Conservation (phyloP, 2,888 invertebrate species). For the Escarpia spicata region DNA sequence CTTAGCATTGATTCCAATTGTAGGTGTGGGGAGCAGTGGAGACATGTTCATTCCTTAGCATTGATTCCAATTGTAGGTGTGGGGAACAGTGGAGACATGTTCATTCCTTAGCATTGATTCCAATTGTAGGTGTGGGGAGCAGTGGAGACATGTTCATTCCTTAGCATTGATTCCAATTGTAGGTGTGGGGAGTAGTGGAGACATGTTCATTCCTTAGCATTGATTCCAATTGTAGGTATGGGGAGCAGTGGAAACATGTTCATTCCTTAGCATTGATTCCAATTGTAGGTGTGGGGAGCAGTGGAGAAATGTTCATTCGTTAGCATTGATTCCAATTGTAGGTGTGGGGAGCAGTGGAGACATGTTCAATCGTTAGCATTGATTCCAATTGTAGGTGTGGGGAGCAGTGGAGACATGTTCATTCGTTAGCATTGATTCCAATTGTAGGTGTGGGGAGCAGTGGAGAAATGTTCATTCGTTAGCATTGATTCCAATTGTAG, state of each 20-base stretch:
- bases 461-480: background rate
- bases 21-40: conserved; percentile 22
- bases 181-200: conserved; percentile 21
- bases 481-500: background rate
- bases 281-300: background rate
- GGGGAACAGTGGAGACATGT: background rate
- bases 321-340: background rate
- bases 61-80: background rate
- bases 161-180: background rate
- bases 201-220: background rate
- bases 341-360: conserved; percentile 18
- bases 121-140: background rate
- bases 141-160: background rate
- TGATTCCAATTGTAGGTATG: background rate
- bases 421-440: background rate
- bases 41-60: background rate
- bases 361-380: background rate
- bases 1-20: background rate
- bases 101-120: background rate
- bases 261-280: background rate
- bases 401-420: background rate
- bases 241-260: background rate
- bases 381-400: background rate
- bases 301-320: background rate
- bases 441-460: conserved; percentile 14